phyloP scores from a whole-genome alignment of 2,113 vertebrate species.

The Beaufortia kweichowensis region DNA sequence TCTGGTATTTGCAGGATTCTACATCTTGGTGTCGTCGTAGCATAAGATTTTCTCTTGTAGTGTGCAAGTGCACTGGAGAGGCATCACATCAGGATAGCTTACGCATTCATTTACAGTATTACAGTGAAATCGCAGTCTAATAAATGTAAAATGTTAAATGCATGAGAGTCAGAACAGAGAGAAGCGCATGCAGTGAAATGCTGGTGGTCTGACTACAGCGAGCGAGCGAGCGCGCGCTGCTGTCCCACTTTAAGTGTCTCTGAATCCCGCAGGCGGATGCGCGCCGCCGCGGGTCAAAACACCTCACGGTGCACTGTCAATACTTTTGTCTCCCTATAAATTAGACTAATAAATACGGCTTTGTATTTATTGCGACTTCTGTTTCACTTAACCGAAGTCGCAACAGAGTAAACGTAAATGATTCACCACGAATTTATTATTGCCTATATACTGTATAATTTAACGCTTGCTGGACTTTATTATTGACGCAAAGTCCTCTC shows the following conservation, averaged over 20 bases:
- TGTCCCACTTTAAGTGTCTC: conserved; percentile 8
- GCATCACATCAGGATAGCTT: neutral
- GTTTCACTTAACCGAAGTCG: no score
- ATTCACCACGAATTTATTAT: no score
- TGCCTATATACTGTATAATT: no score
- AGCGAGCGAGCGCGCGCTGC: neutral
- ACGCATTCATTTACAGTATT: conserved; percentile 9
- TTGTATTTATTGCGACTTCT: no score
- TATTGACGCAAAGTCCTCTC: neutral
- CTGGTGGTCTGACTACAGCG: neutral
- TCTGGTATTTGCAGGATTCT: conserved; percentile 59
- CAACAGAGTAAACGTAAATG: no score
- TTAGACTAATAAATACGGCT: neutral
- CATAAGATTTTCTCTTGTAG: conserved; percentile 49
- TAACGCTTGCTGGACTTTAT: conserved; percentile 4
- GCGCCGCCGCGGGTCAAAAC: conserved; percentile 17
- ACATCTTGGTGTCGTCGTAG: conserved; percentile 65
- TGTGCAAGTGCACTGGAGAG: neutral
- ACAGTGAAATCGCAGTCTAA: neutral
- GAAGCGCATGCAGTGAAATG: neutral
- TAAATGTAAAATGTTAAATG: neutral
- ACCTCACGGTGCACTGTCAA: neutral
- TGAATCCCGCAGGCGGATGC: neutral
- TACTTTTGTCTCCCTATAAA: neutral
- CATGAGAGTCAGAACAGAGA: neutral